Percentiles rank a stretch among this genome's conserved stretches.
These are phyloP conservation scores for Arion vulgaris DNA, from an alignment of 1,140 invertebrate genomes.

Conservation along the genomic window DNA sequence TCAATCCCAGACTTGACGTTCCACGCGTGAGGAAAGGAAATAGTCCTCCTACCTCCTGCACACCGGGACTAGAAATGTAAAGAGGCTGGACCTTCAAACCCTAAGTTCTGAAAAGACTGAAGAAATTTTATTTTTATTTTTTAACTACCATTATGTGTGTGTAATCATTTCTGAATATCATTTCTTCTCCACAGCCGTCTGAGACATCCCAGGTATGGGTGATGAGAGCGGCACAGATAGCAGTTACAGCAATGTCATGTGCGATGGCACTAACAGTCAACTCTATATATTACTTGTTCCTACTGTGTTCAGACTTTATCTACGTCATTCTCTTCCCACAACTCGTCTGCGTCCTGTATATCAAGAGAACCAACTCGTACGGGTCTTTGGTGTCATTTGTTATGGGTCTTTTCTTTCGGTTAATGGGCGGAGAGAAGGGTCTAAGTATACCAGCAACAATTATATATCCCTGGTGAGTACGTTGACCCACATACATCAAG, in stretches of 20 bases:
- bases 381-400: constrained; percentile 88
- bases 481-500: too few relatives aligned
- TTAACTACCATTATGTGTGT: too few relatives aligned
- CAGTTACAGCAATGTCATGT: constrained; percentile 90
- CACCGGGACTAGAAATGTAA: too few relatives aligned
- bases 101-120: too few relatives aligned
- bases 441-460: constrained; percentile 81
- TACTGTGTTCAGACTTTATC: constrained; percentile 95
- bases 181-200: constrained; percentile 54
- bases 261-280: constrained; percentile 95
- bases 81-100: too few relatives aligned
- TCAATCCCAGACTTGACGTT: too few relatives aligned
- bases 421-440: constrained; percentile 88
- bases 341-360: constrained; percentile 93
- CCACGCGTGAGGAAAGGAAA: too few relatives aligned
- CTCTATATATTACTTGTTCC: constrained; percentile 95
- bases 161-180: too few relatives aligned
- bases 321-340: constrained; percentile 98
- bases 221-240: constrained; percentile 91
- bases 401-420: constrained; percentile 86
- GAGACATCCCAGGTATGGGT: constrained; percentile 93
- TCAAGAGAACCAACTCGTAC: constrained; percentile 84
- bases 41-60: too few relatives aligned
- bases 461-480: constrained; percentile 26
- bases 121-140: too few relatives aligned